phyloP scores from a whole-genome alignment of 2,888 invertebrate species.

The Cataglyphis albicans region DNA sequence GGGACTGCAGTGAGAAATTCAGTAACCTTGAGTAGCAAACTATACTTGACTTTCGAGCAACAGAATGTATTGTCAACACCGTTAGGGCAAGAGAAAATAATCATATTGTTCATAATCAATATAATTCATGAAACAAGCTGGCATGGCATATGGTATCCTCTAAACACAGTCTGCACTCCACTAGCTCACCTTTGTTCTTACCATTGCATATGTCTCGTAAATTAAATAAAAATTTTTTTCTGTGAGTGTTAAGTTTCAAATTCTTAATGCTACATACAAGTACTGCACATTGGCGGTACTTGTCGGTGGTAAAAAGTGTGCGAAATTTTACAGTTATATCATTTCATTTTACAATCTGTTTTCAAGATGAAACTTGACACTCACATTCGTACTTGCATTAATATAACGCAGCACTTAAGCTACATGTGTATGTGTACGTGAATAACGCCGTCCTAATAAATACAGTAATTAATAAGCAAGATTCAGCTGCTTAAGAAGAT shows the following conservation, averaged over 20 bases:
- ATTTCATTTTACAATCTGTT: slow-evolving; percentile 46
- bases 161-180: slow-evolving; percentile 86
- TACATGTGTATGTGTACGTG: slow-evolving; percentile 66
- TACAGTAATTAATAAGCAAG: slow-evolving; percentile 81
- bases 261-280: slow-evolving; percentile 27
- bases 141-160: slow-evolving; percentile 86
- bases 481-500: slow-evolving; percentile 79
- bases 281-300: not conserved
- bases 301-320: slow-evolving; percentile 44
- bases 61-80: slow-evolving; percentile 81
- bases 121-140: slow-evolving; percentile 83
- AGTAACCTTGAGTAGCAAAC: slow-evolving; percentile 73
- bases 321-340: slow-evolving; percentile 44
- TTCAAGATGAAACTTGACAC: slow-evolving; percentile 78
- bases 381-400: slow-evolving; percentile 78
- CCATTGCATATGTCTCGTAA: slow-evolving; percentile 81
- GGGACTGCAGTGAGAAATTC: slow-evolving; percentile 75
- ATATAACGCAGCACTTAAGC: slow-evolving; percentile 80
- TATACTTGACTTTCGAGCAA: slow-evolving; percentile 80
- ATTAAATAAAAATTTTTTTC: slow-evolving; percentile 81
- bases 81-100: slow-evolving; percentile 84
- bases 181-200: slow-evolving; percentile 85
- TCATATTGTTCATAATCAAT: slow-evolving; percentile 77
- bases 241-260: slow-evolving; percentile 79
- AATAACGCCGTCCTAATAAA: slow-evolving; percentile 83